These are phyloP conservation scores for Paragorgia papillata DNA, from an alignment of 92 coral and sea anemone genomes.

Conservation along the genomic window DNA sequence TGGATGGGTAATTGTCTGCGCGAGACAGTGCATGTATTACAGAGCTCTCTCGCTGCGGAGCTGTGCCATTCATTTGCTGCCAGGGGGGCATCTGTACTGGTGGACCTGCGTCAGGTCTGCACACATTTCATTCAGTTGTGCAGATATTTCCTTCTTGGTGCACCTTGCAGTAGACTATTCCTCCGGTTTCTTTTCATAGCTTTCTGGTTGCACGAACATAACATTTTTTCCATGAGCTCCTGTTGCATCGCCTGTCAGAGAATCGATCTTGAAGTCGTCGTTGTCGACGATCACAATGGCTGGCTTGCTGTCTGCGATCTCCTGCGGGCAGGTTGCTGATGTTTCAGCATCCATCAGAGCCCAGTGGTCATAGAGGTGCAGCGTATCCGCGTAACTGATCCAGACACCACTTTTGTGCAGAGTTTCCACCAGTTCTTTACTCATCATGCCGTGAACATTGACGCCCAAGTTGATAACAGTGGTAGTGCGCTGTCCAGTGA, in stretches of 20 bases:
- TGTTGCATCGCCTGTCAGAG: too few species aligned
- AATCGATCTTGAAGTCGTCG: too few species aligned
- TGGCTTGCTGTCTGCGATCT: too few species aligned
- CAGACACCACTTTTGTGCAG: too few species aligned
- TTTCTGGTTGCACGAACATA: conserved; percentile 29
- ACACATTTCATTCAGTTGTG: conserved; percentile 23
- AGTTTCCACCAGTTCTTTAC: conserved; percentile 34
- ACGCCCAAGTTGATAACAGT: conserved; percentile 38
- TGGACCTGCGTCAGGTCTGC: conserved; percentile 1
- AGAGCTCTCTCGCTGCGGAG: too few species aligned
- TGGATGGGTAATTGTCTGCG: conserved; percentile 37
- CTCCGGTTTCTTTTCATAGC: conserved; percentile 23
- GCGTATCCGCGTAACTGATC: conserved; percentile 27
- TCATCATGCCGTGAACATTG: conserved; percentile 35
- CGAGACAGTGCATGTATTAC: conserved; percentile 37
- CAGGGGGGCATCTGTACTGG: conserved; percentile 7
- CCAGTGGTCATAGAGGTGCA: conserved; percentile 38
- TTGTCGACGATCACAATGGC: too few species aligned
- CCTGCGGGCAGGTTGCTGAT: conserved; percentile 38
- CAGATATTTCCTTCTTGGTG: conserved; percentile 24
- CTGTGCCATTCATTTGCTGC: too few species aligned
- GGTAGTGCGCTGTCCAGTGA: conserved; percentile 25
- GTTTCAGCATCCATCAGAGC: conserved; percentile 41
- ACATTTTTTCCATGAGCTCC: too few species aligned
- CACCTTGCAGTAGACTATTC: conserved; percentile 5